phyloP scores from a whole-genome alignment of 2,888 invertebrate species.

The Horisme vitalbata region DNA sequence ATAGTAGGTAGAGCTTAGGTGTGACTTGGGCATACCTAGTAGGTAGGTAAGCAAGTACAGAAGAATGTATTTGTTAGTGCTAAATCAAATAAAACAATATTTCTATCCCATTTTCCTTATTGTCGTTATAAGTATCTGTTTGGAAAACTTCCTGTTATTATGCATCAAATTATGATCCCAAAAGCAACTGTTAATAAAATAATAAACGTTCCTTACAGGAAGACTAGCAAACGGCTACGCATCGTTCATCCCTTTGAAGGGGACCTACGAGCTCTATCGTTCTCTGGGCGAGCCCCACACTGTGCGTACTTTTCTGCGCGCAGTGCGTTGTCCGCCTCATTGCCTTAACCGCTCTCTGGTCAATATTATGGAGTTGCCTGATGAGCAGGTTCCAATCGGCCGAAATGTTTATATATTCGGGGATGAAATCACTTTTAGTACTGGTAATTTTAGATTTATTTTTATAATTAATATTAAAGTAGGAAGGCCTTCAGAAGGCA shows the following conservation, averaged over 20 bases:
- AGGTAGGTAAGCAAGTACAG: no score
- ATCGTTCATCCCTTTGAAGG: constrained; percentile 66
- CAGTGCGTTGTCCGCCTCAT: constrained; percentile 53
- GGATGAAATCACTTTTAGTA: constrained; percentile 58
- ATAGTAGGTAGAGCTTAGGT: no score
- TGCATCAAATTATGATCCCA: no score
- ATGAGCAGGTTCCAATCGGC: constrained; percentile 49
- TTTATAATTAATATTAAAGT: no score
- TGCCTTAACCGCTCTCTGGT: constrained; percentile 40
- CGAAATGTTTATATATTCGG: constrained; percentile 60
- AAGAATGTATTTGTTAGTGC: no score
- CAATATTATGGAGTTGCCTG: constrained; percentile 42
- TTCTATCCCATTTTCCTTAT: no score
- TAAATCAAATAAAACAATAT: no score
- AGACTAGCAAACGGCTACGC: constrained; percentile 57
- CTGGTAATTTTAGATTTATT: no score
- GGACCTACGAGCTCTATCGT: constrained; percentile 68
- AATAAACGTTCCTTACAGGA: constrained; percentile 43
- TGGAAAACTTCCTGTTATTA: no score
- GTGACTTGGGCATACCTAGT: no score
- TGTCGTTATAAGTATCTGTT: no score
- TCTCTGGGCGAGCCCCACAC: constrained; percentile 74
- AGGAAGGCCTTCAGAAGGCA: no score
- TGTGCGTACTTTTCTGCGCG: constrained; percentile 60
- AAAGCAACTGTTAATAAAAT: background rate